These are phyloP conservation scores for Leptogaster cylindrica DNA, from an alignment of 2,888 invertebrate genomes.

Conservation along the genomic window DNA sequence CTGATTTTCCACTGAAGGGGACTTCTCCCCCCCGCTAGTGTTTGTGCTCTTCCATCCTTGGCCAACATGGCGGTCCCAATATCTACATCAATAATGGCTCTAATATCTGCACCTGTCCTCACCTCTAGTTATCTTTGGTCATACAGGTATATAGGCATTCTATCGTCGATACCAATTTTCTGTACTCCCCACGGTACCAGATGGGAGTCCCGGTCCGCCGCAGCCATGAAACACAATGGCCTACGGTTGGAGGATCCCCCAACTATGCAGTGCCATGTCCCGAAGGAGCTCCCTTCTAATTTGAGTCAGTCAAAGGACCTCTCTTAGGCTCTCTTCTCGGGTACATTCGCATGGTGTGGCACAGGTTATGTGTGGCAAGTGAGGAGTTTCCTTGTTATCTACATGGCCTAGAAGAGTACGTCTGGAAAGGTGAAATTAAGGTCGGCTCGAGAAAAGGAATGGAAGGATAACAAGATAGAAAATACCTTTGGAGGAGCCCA, in stretches of 20 bases:
- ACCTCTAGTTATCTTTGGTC: conserved; percentile 1
- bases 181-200: not conserved
- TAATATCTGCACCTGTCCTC: conserved; percentile 4
- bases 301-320: not conserved
- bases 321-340: not conserved
- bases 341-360: not conserved
- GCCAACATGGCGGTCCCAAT: not conserved
- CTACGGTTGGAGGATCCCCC: not conserved
- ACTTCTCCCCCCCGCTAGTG: not conserved
- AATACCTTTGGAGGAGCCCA: not conserved
- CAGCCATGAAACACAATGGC: not conserved
- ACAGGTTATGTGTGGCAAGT: not conserved
- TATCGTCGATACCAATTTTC: not conserved
- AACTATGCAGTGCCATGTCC: not conserved
- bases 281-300: not conserved
- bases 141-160: not conserved
- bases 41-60: not conserved
- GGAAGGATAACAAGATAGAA: not conserved
- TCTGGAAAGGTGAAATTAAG: not conserved
- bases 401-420: not conserved
- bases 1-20: not conserved
- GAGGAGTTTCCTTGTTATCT: not conserved
- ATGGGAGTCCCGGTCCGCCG: not conserved
- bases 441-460: not conserved
- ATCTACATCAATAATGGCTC: conserved; percentile 4